Base-by-base conservation (phyloP, 1,140 invertebrate genomes). In the Cecropterus lyciades region DNA sequence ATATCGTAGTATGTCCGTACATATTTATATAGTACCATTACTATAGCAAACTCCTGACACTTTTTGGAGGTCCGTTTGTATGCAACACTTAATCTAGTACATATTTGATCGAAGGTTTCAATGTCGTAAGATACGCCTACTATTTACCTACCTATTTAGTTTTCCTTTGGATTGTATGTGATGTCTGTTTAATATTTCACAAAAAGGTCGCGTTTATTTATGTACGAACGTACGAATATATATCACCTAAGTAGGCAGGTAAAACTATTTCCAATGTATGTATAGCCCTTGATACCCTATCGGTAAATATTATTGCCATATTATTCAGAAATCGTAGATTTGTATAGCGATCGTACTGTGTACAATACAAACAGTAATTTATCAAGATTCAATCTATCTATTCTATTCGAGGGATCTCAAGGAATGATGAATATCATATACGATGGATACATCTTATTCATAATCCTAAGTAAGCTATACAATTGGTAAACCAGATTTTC, bases 301-400 rank as follows among this genome's bases (percentile, higher is more conserved):
- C 40, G 5, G 40, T 43, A 43, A 43, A 43, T 43, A 43, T 43
- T 43, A 43, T 43, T 43, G 40, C 40, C 40, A 27, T 49, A 24
- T 24, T 13, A 49, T 20, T 17, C 33, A 37, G n/a, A 1, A 37
- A 11, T 10, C 33, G 10, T 37, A 10, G 9, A 37, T 37, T 37
- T 37, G 11, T 37, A 37, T 37, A 9, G 10, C 33, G 33, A 37
- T 37, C 33, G 33, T 37, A 37, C n/a, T 37, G 33, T 37, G 10
- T 37, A 37, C 33, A 37, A 37, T 37, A 37, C 33, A 37, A 37
- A 37, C n/a, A 37, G 33, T 37, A 37, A 37, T 37, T 37, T 37
- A 37, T 37, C 33, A 37, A 37, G 33, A 37, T 37, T 37, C 33
- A 37, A 37, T 37, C 33, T 37, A 37, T 37, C 33, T 37, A 37